Conservation (phyloP, 2,888 invertebrate genomes). For the Lasius fuliginosus region DNA sequence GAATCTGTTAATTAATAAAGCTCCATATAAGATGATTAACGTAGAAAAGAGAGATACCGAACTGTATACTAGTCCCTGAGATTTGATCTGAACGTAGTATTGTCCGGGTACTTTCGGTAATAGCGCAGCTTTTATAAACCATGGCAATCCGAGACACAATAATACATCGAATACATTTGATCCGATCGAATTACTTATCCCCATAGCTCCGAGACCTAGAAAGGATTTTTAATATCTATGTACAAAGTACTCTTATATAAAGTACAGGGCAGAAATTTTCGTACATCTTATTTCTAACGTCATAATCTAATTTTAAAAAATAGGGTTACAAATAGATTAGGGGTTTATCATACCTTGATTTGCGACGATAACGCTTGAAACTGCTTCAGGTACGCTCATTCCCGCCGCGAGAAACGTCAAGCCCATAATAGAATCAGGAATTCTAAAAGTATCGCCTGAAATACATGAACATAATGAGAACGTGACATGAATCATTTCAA, state of each 20-base stretch:
- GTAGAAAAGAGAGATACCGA: constrained; percentile 92
- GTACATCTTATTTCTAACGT: background rate
- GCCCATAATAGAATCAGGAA: constrained; percentile 95
- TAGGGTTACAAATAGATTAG: constrained; percentile 37
- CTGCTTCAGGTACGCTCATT: constrained; percentile 95
- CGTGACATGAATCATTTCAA: background rate
- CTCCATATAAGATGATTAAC: constrained; percentile 90
- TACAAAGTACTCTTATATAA: background rate
- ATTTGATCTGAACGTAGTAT: constrained; percentile 91
- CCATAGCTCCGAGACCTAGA: constrained; percentile 92
- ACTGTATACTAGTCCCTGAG: constrained; percentile 92
- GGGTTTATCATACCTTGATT: constrained; percentile 89
- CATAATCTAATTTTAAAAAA: background rate
- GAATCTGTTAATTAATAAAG: constrained; percentile 90
- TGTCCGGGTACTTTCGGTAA: constrained; percentile 88
- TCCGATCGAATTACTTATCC: constrained; percentile 93
- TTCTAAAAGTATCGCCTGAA: constrained; percentile 91
- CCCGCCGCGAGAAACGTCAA: constrained; percentile 94
- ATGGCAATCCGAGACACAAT: constrained; percentile 92
- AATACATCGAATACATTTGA: constrained; percentile 94
- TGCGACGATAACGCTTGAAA: constrained; percentile 94
- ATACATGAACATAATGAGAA: constrained; percentile 28
- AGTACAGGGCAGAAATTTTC: background rate
- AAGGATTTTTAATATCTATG: constrained; percentile 55
- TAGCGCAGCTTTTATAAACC: constrained; percentile 91